Percentiles rank a stretch among this genome's conserved stretches.
phyloP scores from a whole-genome alignment of 2,888 invertebrate species.

The Danaus chrysippus region DNA sequence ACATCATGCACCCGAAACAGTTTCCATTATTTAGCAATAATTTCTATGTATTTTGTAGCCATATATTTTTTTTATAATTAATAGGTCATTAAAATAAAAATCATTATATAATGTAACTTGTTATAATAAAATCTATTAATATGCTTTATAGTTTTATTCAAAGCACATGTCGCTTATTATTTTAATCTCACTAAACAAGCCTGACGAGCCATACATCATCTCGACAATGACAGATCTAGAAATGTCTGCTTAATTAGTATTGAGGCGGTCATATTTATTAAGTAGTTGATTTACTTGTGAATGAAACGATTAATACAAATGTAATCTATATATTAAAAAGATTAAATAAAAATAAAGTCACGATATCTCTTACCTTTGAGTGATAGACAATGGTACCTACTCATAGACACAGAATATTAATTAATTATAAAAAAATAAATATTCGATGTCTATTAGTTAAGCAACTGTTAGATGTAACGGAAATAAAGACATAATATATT shows the following conservation, averaged over 20 bases:
- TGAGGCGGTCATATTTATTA: constrained; percentile 31
- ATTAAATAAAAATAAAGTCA: neutral
- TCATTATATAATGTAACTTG: too few species aligned
- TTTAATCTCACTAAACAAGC: constrained; percentile 20
- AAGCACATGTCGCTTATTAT: constrained; percentile 15
- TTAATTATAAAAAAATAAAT: neutral
- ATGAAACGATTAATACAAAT: neutral
- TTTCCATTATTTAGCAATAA: too few species aligned
- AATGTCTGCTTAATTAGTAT: constrained; percentile 42
- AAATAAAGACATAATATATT: constrained; percentile 19
- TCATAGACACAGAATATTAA: neutral
- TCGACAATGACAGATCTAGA: constrained; percentile 51
- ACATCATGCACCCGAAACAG: too few species aligned
- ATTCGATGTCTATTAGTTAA: neutral
- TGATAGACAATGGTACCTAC: too few species aligned
- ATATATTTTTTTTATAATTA: too few species aligned
- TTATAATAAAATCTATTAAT: too few species aligned
- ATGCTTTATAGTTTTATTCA: neutral
- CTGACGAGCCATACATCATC: constrained; percentile 46
- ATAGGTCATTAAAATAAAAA: too few species aligned
- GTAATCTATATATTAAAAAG: neutral
- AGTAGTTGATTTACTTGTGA: neutral
- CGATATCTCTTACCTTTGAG: neutral
- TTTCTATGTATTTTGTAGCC: too few species aligned
- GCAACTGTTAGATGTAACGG: neutral